Percentiles rank a stretch among this genome's conserved stretches.
Conservation (phyloP, 2,113 vertebrate genomes). For the Nettapus auritus region DNA sequence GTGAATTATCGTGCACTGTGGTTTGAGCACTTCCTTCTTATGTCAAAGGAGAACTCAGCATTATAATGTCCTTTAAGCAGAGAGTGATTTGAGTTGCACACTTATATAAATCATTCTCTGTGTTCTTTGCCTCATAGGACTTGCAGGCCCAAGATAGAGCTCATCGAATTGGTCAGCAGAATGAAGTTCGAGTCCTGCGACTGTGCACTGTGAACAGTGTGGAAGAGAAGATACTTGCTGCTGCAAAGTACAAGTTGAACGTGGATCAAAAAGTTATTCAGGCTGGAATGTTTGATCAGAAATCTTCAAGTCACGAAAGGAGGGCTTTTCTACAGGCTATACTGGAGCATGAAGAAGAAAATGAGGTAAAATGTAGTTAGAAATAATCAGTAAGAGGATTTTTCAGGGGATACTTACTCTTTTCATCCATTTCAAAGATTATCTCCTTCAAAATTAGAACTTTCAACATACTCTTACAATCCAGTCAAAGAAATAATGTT, state of each 20-base stretch:
- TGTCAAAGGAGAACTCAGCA: not conserved
- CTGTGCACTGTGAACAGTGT: slow-evolving; percentile 92
- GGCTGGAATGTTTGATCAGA: slow-evolving; percentile 93
- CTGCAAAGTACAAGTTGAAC: slow-evolving; percentile 90
- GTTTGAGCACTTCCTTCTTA: not conserved
- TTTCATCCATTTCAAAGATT: not conserved
- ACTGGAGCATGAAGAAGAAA: slow-evolving; percentile 90
- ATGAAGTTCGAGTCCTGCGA: slow-evolving; percentile 88
- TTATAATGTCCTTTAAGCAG: not conserved
- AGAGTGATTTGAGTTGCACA: not conserved
- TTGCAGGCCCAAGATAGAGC: slow-evolving; percentile 90
- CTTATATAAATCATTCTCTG: fast-evolving
- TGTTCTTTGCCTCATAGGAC: slow-evolving; percentile 74
- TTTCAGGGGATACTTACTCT: not conserved
- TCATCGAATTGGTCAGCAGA: slow-evolving; percentile 90
- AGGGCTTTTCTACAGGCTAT: slow-evolving; percentile 89
- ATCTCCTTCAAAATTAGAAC: not conserved
- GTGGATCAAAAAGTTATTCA: slow-evolving; percentile 93
- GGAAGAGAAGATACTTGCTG: slow-evolving; percentile 91
- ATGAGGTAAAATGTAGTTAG: slow-evolving; percentile 77
- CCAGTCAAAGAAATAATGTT: not conserved
- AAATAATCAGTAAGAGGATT: not conserved
- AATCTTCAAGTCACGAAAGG: slow-evolving; percentile 89
- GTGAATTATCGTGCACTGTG: not conserved
- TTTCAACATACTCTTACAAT: not conserved